Evolutionary conservation across 2,888 invertebrate species (phyloP), one percentile per base, ranked within the genome.

Genomic region (Melolontha melolontha): DNA sequence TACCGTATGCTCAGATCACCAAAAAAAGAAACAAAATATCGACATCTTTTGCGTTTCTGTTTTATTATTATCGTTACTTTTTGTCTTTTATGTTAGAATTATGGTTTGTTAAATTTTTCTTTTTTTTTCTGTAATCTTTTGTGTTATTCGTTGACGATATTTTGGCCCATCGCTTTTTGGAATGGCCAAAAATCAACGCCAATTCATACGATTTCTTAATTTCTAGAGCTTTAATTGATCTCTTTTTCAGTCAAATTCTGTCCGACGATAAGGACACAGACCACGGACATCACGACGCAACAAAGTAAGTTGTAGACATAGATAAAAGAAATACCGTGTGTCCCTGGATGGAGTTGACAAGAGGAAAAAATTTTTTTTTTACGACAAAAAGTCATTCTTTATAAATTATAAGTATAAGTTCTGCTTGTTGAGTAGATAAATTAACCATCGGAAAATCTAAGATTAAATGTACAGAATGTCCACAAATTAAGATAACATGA

Each of bases 261-360:
- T 88, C 85, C 77, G 90, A 90, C 82, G 90, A 90, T 75, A 87
- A 86, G 76, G 89, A 89, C 77, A 85, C 82, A 72, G 87, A 87
- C 78, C 84, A 84, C 72, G 84, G 84, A 67, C 87, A 86, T 78
- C 86, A 87, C 72, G 87, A 87, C 73, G 78, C 84, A 73, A 79
- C 84, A 74, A 87, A 85, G 87, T 87, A 80, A 83, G 82, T 79
- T 47, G 11, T 52, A 50, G 7, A 7, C 8, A 64, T 51, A 41
- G 14, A 11, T n/a, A n/a, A n/a, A n/a, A n/a, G n/a, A n/a, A n/a
- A n/a, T n/a, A n/a, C n/a, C n/a, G n/a, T n/a, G n/a, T n/a, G n/a
- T n/a, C n/a, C n/a, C n/a, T n/a, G n/a, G n/a, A n/a, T n/a, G n/a
- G n/a, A n/a, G n/a, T n/a, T n/a, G n/a, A n/a, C n/a, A n/a, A n/a